Percentiles rank a stretch among this genome's conserved stretches.
phyloP scores from a whole-genome alignment of 2,113 vertebrate genomes.

The Equus przewalskii region DNA sequence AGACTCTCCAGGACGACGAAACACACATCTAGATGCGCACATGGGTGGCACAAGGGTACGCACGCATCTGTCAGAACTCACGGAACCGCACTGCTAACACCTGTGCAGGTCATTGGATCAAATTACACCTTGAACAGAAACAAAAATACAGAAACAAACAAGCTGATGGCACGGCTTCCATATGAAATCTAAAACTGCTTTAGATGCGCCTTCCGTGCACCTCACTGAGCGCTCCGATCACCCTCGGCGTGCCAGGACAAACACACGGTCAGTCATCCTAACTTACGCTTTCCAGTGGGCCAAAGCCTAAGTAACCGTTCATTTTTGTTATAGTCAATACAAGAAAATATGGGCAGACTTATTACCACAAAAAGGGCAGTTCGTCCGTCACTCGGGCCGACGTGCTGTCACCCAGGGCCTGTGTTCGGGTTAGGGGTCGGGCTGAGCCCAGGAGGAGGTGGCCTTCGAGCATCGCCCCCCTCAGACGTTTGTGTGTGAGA shows the following conservation, averaged over 20 bases:
- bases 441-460: background rate
- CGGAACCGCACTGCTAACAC: background rate
- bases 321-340: background rate
- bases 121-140: background rate
- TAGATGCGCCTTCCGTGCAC: fast-evolving
- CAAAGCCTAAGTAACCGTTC: background rate
- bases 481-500: background rate
- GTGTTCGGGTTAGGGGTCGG: background rate
- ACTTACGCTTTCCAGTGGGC: background rate
- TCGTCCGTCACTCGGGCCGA: fast-evolving
- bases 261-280: too few species aligned
- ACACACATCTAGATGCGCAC: fast-evolving
- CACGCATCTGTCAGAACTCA: background rate
- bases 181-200: background rate
- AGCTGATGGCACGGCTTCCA: too few species aligned
- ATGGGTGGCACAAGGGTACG: background rate
- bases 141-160: background rate
- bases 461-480: background rate
- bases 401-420: background rate
- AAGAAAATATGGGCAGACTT: background rate
- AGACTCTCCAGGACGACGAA: too few species aligned
- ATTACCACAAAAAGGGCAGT: background rate
- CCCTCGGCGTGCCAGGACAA: fast-evolving
- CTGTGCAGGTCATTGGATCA: fast-evolving
- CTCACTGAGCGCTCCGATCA: background rate